phyloP scores from a whole-genome alignment of 2,888 invertebrate genomes.

The Caenorhabditis parvicauda region DNA sequence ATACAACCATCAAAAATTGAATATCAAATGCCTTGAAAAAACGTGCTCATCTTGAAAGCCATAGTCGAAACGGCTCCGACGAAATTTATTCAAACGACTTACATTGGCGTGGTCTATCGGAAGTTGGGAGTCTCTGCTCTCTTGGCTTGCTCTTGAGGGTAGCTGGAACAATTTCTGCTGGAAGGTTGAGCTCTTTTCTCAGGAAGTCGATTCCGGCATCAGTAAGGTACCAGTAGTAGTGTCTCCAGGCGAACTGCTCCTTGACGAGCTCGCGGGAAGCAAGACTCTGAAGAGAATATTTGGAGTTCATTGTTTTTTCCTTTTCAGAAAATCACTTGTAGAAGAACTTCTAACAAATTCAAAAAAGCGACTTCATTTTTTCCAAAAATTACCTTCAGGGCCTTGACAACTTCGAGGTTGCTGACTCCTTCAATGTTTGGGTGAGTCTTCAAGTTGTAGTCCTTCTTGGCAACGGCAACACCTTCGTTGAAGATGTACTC shows the following conservation, averaged over 20 bases:
- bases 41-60: no score
- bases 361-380: background rate
- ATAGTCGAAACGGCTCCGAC: no score
- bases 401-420: slow-evolving; percentile 97
- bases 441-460: slow-evolving; percentile 95
- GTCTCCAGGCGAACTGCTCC: slow-evolving; percentile 99
- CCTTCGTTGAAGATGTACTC: slow-evolving; percentile 83
- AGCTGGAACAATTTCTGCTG: slow-evolving; percentile 96
- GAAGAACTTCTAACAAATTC: background rate
- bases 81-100: no score
- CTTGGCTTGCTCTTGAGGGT: slow-evolving; percentile 84
- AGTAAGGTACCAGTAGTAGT: slow-evolving; percentile 98
- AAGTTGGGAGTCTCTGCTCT: slow-evolving; percentile 52
- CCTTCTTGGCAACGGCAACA: slow-evolving; percentile 98
- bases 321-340: no score
- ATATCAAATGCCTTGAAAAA: background rate
- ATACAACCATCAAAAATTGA: background rate
- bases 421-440: slow-evolving; percentile 90
- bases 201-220: slow-evolving; percentile 97
- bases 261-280: slow-evolving; percentile 96
- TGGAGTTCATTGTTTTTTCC: background rate
- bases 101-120: slow-evolving; percentile 48
- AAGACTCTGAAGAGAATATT: slow-evolving; percentile 66
- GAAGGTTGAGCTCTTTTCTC: slow-evolving; percentile 89
- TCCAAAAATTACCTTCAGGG: slow-evolving; percentile 75